These are phyloP conservation scores for Synanthedon vespiformis DNA, from an alignment of 2,888 invertebrate genomes.

Conservation along the genomic window DNA sequence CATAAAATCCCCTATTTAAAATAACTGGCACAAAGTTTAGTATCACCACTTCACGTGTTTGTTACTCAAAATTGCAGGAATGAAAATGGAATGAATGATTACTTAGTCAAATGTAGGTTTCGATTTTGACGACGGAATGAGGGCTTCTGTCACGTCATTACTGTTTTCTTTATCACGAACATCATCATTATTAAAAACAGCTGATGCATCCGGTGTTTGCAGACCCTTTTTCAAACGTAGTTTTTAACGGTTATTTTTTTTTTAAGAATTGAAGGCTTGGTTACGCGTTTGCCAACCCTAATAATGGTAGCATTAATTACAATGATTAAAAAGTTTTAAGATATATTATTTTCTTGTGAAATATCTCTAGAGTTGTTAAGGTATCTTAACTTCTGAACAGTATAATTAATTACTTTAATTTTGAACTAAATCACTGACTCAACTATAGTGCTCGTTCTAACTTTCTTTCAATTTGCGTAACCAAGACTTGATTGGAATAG, in stretches of 20 bases:
- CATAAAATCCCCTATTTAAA: conserved; percentile 51
- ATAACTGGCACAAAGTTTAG: conserved; percentile 56
- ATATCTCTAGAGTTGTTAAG: too few species aligned
- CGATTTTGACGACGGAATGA: conserved; percentile 57
- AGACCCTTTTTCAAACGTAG: conserved; percentile 52
- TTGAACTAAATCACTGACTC: too few species aligned
- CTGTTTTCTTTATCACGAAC: conserved; percentile 32
- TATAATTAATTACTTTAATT: too few species aligned
- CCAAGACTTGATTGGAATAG: neutral
- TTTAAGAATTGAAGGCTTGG: too few species aligned
- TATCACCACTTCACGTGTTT: conserved; percentile 60
- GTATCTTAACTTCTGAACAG: too few species aligned
- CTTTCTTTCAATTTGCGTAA: neutral
- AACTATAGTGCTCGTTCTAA: conserved; percentile 6
- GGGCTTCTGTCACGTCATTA: conserved; percentile 63
- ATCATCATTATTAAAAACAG: conserved; percentile 51
- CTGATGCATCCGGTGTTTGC: conserved; percentile 62
- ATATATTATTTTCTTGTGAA: too few species aligned
- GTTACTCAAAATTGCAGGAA: conserved; percentile 55
- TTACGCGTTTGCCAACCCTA: too few species aligned
- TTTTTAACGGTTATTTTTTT: conserved; percentile 6
- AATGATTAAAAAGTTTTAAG: too few species aligned
- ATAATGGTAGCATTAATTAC: too few species aligned
- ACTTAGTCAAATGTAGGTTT: conserved; percentile 48
- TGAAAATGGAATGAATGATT: conserved; percentile 64